phyloP scores from a whole-genome alignment of 2,797 vertebrate species.

The Prunella strophiata region DNA sequence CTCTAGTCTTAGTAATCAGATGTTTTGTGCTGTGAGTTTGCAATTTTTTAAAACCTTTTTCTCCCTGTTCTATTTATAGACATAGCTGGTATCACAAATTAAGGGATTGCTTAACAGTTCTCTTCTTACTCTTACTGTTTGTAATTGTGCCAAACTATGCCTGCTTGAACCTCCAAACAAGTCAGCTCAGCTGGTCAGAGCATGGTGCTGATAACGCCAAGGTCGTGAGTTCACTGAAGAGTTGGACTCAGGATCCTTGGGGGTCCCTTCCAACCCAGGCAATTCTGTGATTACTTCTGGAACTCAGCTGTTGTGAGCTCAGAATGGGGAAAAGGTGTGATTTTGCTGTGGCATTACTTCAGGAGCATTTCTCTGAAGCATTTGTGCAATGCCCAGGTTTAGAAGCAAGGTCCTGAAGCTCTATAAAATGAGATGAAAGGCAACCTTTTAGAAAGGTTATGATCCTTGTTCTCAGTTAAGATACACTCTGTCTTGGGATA shows the following conservation, averaged over 20 bases:
- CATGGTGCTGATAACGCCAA: rapidly evolving
- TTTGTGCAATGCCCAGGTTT: neutral
- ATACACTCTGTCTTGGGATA: neutral
- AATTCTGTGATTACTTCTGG: neutral
- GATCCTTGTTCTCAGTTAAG: neutral
- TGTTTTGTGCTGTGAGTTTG: neutral
- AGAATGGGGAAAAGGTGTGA: neutral
- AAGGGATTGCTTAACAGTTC: neutral
- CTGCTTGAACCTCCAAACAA: neutral
- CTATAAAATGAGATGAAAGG: neutral
- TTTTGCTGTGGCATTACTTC: neutral
- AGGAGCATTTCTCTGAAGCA: neutral
- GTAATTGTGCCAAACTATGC: neutral
- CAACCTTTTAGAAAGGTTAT: neutral
- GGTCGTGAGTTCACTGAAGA: rapidly evolving
- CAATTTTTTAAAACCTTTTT: neutral
- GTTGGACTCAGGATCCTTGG: neutral
- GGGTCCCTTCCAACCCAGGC: neutral
- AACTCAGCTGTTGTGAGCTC: neutral
- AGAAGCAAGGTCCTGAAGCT: neutral
- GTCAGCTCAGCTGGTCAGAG: neutral
- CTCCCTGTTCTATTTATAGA: neutral
- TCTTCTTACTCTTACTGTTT: neutral
- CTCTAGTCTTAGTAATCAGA: neutral
- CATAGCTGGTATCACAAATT: neutral